Conservation (phyloP, 2,113 vertebrate species). For the Echinops telfairi region DNA sequence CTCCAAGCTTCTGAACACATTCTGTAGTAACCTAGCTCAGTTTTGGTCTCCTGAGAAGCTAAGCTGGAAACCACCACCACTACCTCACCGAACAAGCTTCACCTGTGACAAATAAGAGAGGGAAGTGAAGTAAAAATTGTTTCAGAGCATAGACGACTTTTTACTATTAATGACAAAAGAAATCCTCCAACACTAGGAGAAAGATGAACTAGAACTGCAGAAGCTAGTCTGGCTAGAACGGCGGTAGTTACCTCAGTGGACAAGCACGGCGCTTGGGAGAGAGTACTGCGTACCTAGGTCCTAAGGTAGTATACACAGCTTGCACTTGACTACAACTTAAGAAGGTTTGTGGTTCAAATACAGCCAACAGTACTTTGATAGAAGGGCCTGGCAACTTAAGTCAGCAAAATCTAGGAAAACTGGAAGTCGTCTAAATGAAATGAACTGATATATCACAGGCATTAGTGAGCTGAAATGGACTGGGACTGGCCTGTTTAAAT, state of each 20-base stretch:
- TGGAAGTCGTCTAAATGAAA: too few species aligned
- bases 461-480: too few species aligned
- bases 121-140: not conserved
- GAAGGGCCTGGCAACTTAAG: not conserved
- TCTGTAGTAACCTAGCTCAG: not conserved
- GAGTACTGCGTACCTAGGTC: not conserved
- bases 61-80: not conserved
- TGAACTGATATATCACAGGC: too few species aligned
- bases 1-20: not conserved
- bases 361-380: not conserved
- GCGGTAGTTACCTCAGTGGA: not conserved
- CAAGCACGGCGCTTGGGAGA: not conserved
- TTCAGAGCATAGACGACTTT: not conserved
- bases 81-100: not conserved
- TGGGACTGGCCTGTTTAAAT: too few species aligned
- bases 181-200: not conserved
- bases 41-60: not conserved
- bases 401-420: not conserved
- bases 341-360: not conserved
- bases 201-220: not conserved
- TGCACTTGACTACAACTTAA: not conserved
- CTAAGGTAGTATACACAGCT: not conserved
- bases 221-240: not conserved
- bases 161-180: not conserved
- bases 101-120: not conserved